Evolutionary conservation across 2,888 invertebrate species (phyloP), one percentile per base, ranked within the genome.

Genomic region (Drosophila rubida): DNA sequence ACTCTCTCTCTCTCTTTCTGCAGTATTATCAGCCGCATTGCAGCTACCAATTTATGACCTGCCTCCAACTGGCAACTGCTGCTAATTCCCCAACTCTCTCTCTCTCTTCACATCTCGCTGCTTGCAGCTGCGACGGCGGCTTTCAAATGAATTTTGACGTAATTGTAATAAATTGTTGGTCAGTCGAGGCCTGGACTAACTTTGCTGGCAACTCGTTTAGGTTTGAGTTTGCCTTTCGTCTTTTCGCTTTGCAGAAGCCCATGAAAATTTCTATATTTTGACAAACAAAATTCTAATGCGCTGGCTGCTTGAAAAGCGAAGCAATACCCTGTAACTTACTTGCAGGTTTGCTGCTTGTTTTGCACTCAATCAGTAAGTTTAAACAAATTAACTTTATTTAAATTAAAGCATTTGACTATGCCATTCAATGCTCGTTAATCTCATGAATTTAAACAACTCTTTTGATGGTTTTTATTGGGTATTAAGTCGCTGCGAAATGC

Each of bases 81-180:
- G 2, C 11, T 13, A 8, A 8, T 3, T 16, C 32, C 2, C 19
- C 41, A n/a, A n/a, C n/a, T 8, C 6, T 6, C 2, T 8, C 7
- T 23, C n/a, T 27, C 6, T 0, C 2, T 2, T 32, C 13, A 13
- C 13, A 13, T n/a, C 2, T 1, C 2, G 0, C 1, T 27, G 1
- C 27, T n/a, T 44, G 30, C 65, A 49, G 55, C 49, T 73, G 69
- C 59, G 73, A 48, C 57, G 71, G 57, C 55, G 66, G 75, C 72
- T 78, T 84, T 71, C 75, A 80, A 88, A 88, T 84, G 87, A 71
- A 75, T 87, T 84, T 83, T 88, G 88, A 88, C 87, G 87, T 88
- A 87, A 87, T 84, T 84, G 84, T 87, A 88, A 84, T 84, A 84
- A 84, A 84, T 84, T 88, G 81, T 80, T 72, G 87, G 88, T 75